Percentiles rank a stretch among this genome's conserved stretches.
phyloP scores from a whole-genome alignment of 2,797 vertebrate genomes.

The Peromyscus nudipes region DNA sequence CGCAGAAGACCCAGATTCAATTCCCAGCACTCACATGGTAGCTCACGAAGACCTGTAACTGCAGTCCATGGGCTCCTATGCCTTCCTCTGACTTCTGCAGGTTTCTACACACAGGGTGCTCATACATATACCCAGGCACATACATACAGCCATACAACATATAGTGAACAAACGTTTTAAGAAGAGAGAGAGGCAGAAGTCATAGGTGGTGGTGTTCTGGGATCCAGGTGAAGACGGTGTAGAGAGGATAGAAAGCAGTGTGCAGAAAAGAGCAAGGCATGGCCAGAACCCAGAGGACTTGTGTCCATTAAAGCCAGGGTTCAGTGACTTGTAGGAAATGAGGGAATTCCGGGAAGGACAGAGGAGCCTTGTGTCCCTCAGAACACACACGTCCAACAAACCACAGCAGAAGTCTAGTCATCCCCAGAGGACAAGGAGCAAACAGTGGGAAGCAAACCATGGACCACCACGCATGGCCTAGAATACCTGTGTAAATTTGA shows the following conservation, averaged over 20 bases:
- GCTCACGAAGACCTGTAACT: background rate
- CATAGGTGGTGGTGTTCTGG: rapidly evolving
- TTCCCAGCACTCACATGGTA: background rate
- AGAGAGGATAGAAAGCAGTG: background rate
- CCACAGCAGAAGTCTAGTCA: background rate
- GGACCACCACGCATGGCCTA: too few species aligned
- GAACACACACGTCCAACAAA: background rate
- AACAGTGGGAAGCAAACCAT: background rate
- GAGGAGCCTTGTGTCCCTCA: rapidly evolving
- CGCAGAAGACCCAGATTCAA: background rate
- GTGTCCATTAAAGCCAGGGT: rapidly evolving
- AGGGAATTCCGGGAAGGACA: background rate
- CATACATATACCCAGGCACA: background rate
- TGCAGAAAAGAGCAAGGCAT: background rate
- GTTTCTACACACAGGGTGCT: background rate
- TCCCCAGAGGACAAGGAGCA: background rate
- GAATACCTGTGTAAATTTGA: background rate
- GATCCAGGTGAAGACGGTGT: background rate
- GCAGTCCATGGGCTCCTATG: background rate
- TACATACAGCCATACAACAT: background rate
- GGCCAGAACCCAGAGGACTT: too few species aligned
- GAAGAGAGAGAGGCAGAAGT: background rate
- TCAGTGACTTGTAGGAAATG: background rate
- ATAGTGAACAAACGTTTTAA: background rate
- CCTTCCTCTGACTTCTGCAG: background rate